Percentiles rank a stretch among this genome's conserved stretches.
phyloP scores from a whole-genome alignment of 1,140 invertebrate genomes.

The Cotesia typhae region DNA sequence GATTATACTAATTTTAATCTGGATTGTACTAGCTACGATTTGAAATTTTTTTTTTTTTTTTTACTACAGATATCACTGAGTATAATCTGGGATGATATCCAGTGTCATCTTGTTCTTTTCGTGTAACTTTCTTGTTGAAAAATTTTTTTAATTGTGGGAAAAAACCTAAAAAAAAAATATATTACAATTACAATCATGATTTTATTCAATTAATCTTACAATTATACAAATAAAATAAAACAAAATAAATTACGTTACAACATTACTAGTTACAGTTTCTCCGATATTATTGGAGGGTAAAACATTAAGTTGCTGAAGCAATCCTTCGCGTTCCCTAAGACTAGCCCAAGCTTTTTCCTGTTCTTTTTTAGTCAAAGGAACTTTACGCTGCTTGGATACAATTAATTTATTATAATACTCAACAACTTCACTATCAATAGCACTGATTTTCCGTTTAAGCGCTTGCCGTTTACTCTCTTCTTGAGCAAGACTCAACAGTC shows the following conservation, averaged over 20 bases:
- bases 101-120: too few relatives aligned
- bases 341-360: conserved; percentile 80
- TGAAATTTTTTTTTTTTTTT: too few relatives aligned
- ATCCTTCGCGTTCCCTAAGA: conserved; percentile 70
- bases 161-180: too few relatives aligned
- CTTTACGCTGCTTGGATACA: conserved; percentile 79
- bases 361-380: conserved; percentile 81
- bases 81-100: too few relatives aligned
- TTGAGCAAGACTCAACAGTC: conserved; percentile 69
- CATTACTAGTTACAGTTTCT: conserved; percentile 46
- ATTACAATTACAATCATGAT: too few relatives aligned
- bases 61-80: too few relatives aligned
- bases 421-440: conserved; percentile 77
- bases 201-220: too few relatives aligned
- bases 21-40: too few relatives aligned
- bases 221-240: too few relatives aligned
- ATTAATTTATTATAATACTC: conserved; percentile 83
- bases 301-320: conserved; percentile 67
- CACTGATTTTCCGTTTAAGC: conserved; percentile 74
- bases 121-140: too few relatives aligned
- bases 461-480: conserved; percentile 75
- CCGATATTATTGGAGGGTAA: conserved; percentile 59
- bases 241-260: conserved; percentile 24
- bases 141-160: too few relatives aligned
- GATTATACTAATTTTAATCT: too few relatives aligned